Evolutionary conservation across 2,888 invertebrate genomes (phyloP).

Genomic region (Altica lythri): DNA sequence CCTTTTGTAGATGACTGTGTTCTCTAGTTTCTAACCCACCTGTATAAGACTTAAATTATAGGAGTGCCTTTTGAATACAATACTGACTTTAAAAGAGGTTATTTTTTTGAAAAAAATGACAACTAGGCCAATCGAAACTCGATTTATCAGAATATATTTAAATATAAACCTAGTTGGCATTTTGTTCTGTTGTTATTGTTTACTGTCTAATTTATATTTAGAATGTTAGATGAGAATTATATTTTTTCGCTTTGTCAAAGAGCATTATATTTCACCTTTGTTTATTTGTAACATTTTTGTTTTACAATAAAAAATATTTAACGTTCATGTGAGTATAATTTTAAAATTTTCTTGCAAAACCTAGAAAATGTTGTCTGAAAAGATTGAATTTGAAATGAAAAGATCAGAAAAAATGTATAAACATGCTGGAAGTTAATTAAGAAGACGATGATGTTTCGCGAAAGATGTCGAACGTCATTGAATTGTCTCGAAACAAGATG

Average conservation of each 20-base stretch:
- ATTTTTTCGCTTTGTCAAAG: constrained; percentile 34
- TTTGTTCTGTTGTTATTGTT: constrained; percentile 43
- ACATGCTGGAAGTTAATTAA: too few species aligned
- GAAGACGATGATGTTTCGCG: too few species aligned
- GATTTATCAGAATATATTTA: too few species aligned
- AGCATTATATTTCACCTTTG: constrained; percentile 34
- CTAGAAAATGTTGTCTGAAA: too few species aligned
- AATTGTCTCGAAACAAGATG: too few species aligned
- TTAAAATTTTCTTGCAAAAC: too few species aligned
- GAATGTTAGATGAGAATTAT: constrained; percentile 41
- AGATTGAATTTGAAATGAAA: too few species aligned
- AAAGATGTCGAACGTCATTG: too few species aligned
- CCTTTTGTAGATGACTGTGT: constrained; percentile 38
- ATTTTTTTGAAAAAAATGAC: constrained; percentile 15
- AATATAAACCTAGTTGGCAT: constrained; percentile 10
- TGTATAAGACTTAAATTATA: constrained; percentile 50
- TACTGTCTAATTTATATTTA: constrained; percentile 43
- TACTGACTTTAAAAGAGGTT: constrained; percentile 35
- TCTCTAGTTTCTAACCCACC: constrained; percentile 40
- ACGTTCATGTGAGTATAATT: too few species aligned
- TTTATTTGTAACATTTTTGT: constrained; percentile 51
- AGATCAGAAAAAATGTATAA: too few species aligned
- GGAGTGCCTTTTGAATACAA: constrained; percentile 55
- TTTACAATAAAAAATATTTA: constrained; percentile 52
- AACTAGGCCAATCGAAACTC: background rate